Conservation (phyloP, 30 jellyfish, hydroid and myxozoan genomes). For the Catostylus mosaicus region DNA sequence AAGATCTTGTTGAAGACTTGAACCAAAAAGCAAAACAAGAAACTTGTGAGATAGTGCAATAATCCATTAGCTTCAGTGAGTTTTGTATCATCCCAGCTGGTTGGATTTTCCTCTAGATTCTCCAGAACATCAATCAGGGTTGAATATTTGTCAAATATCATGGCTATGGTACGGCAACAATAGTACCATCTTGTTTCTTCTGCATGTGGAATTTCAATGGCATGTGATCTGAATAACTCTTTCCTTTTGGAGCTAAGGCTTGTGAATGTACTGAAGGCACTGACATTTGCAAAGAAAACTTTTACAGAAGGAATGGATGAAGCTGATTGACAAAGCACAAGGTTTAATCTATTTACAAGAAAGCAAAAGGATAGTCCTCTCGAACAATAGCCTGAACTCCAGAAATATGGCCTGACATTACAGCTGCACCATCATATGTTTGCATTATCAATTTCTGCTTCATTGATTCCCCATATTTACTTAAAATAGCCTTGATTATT, state of each 20-base stretch:
- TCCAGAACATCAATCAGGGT: no score
- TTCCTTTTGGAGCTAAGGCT: no score
- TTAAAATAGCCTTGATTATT: conserved; percentile 2
- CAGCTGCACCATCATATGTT: conserved; percentile 45
- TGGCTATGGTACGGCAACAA: no score
- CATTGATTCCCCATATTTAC: conserved; percentile 16
- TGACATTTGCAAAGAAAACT: no score
- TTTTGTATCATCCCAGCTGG: conserved; percentile 50
- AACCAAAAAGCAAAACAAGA: conserved; percentile 24
- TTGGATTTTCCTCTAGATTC: conserved; percentile 37
- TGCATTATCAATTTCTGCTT: conserved; percentile 36
- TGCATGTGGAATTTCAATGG: no score
- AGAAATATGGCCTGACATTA: conserved; percentile 31
- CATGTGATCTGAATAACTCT: no score
- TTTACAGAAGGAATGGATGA: no score
- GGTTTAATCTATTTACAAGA: conserved; percentile 33
- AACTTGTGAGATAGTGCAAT: no score
- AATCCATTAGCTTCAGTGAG: conserved; percentile 54
- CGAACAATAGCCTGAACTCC: conserved; percentile 43
- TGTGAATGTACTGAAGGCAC: no score
- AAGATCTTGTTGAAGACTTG: conserved; percentile 35
- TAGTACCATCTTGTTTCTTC: no score
- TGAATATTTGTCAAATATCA: no score
- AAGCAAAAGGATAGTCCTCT: conserved; percentile 21
- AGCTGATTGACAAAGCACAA: conserved; percentile 61